Evolutionary conservation across 2,888 invertebrate genomes (phyloP).

Genomic region (Cosmia pyralina): DNA sequence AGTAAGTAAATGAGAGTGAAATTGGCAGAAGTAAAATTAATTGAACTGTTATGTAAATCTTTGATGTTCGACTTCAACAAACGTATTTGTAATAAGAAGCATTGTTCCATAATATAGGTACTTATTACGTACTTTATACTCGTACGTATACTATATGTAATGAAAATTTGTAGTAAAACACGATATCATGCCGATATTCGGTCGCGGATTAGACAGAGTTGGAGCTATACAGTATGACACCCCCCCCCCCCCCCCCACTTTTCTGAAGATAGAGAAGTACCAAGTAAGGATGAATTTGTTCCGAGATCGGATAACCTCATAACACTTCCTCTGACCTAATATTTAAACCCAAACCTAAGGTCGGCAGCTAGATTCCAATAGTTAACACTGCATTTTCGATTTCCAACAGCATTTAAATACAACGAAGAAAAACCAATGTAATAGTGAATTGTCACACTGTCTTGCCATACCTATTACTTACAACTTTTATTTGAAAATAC

Average conservation of each 20-base stretch:
- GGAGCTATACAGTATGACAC: too few species aligned
- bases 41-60: slow-evolving; percentile 7
- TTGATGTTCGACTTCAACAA: slow-evolving; percentile 8
- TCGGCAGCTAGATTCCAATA: too few species aligned
- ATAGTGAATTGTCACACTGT: not conserved
- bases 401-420: not conserved
- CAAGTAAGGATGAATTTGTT: not conserved
- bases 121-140: too few species aligned
- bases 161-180: not conserved
- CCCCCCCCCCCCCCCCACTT: too few species aligned
- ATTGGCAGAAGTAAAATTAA: not conserved
- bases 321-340: not conserved
- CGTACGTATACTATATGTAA: too few species aligned
- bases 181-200: not conserved
- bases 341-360: not conserved
- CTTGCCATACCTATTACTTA: too few species aligned
- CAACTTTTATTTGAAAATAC: too few species aligned
- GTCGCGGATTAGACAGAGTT: too few species aligned
- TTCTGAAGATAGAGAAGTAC: not conserved
- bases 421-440: not conserved
- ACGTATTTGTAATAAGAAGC: not conserved
- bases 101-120: not conserved
- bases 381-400: not conserved
- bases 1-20: not conserved
- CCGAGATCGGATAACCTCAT: not conserved